Evolutionary conservation across 2,888 invertebrate species (phyloP), one percentile per base, ranked within the genome.

Genomic region (Seira ritae): DNA sequence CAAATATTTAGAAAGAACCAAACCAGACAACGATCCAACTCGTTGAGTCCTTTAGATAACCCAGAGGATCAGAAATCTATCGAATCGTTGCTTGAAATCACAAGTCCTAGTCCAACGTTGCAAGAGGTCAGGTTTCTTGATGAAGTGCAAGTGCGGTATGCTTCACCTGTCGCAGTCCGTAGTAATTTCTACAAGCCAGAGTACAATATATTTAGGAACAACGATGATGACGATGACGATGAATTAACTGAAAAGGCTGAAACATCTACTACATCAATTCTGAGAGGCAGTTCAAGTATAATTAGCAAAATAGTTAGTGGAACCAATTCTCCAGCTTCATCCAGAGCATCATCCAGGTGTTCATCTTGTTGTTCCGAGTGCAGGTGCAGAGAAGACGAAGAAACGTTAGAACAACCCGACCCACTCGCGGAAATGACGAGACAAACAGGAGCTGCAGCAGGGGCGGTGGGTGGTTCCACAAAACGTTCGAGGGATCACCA

Each of bases 341-440:
- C 77, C 6, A 70, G 77, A 22, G 77, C 70, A 12, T 77, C 77
- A 42, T 70, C 70, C 55, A 69, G 60, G 20, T 82, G 77, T 23
- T 82, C 82, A 73, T 77, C 81, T 4, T 69, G 15, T 19, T 82
- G 82, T 65, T 82, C 82, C 6, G 82, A 82, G 42, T 82, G 82
- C 23, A 77, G 46, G 42, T 82, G 82, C 23, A 77, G 46, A 77
- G 82, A 68, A 2, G 23, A 8, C 8, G 68, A 77, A 15, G 37
- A 55, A 31, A 55, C 3, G 1, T 46, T 19, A 46, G 65, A 70
- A 66, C 62, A 73, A 46, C 69, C 68, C 4, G 79, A 72, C 10
- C 69, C 62, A 20, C 23, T 62, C 19, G 78, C 68, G 4, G 84
- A 84, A 42, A 85, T 85, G 85, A 85, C 85, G 37, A 71, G 83